Evolutionary conservation across 2,797 vertebrate genomes (phyloP), one percentile per base, ranked within the genome.

Genomic region (Chlorospingus flavigularis): DNA sequence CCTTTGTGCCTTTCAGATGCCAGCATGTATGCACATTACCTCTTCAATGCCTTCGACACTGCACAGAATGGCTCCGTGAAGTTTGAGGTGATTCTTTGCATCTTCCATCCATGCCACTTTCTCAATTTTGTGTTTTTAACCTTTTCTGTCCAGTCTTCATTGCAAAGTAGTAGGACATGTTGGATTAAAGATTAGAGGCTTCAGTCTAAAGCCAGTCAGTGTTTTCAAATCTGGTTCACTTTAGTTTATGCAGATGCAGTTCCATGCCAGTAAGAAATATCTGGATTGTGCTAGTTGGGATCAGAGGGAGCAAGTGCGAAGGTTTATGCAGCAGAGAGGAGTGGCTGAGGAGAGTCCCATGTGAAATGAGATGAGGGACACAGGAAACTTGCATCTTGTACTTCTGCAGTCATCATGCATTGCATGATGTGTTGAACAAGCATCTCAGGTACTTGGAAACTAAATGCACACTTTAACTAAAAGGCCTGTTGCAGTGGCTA

Each of bases 1-100:
- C 5, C 31, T 90, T 72, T 92, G 63, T 95, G 94, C 90, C 72
- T 98, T 98, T 57, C 98, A 99, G 99, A 99, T 96, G 99, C 99
- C 77, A 99, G 98, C 96, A 99, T 97, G 75, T 99, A 99, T 5
- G 99, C 99, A 24, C 99, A 99, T 98, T 99, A 99, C 97, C 99
- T 99, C 91, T 99, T 99, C 92, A 99, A 99, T 0, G 99, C 99
- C 2, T 99, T 99, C 20, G 99, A 99, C 98, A 98, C 99, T 2
- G 98, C 98, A 48, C 99, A 99, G 88, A 99, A 99, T 2, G 99
- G 99, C 96, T 99, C 99, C 14, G 99, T 99, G 96, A 99, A 99
- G 96, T 99, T 99, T 61, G 99, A 99, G 99, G 99, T 99, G 98
- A 96, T 33, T 40, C 18, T 88, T 5, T 83, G 16, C n/a, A 11